These are phyloP conservation scores for Actenoides lindsayi DNA, from an alignment of 2,113 vertebrate genomes.

Conservation along the genomic window DNA sequence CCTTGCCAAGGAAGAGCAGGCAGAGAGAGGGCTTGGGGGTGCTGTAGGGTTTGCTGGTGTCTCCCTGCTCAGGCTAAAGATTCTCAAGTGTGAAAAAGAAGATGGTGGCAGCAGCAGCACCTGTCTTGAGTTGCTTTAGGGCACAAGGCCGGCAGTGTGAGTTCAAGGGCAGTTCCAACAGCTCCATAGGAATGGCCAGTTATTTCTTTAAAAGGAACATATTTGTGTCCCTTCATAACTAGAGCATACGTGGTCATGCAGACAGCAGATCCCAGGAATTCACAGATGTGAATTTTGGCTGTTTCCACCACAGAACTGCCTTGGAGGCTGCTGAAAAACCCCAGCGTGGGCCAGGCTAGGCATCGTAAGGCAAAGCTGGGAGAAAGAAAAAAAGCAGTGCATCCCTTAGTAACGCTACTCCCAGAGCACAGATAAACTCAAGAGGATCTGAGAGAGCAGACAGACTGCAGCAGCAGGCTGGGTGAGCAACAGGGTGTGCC, in stretches of 20 bases:
- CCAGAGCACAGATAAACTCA: background rate
- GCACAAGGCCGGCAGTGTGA: accelerated
- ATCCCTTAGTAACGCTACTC: background rate
- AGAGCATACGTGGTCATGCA: accelerated
- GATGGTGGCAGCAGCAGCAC: background rate
- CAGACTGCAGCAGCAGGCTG: accelerated
- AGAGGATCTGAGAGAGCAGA: background rate
- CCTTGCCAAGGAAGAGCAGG: background rate
- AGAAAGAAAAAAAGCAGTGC: background rate
- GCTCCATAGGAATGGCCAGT: background rate
- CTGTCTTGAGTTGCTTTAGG: background rate
- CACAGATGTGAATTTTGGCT: background rate
- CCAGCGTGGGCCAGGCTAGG: accelerated
- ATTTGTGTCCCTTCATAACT: background rate
- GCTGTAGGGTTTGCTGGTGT: background rate
- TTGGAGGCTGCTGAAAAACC: background rate
- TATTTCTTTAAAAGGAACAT: background rate
- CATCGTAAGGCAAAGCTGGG: background rate
- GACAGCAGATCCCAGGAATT: background rate
- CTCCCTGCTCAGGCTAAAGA: background rate
- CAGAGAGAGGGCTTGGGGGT: background rate
- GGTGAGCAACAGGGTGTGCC: background rate
- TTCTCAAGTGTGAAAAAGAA: background rate
- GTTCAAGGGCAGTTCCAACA: background rate
- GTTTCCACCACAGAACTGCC: background rate